Conservation (phyloP, 2,888 invertebrate genomes). For the Drosophila ustulata region DNA sequence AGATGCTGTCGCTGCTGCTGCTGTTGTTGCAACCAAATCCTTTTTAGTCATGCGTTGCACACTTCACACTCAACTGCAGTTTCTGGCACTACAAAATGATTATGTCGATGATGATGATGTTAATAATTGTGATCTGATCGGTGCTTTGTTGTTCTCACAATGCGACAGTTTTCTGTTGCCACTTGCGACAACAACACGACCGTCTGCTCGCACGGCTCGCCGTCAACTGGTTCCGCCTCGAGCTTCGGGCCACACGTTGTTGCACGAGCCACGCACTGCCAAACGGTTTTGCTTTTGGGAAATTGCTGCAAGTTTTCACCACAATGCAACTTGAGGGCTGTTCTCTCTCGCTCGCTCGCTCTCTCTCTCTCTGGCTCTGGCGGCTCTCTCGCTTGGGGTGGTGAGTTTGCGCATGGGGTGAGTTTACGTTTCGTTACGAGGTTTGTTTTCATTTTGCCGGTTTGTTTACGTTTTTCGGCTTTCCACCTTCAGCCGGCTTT, state of each 20-base stretch:
- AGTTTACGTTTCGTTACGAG: constrained; percentile 23
- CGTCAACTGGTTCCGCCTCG: constrained; percentile 84
- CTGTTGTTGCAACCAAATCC: constrained; percentile 23
- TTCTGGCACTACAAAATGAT: constrained; percentile 13
- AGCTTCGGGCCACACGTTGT: constrained; percentile 70
- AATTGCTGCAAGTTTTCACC: constrained; percentile 53
- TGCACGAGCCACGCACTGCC: constrained; percentile 38
- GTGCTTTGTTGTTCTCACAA: constrained; percentile 6
- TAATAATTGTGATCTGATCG: constrained; percentile 11
- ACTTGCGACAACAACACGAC: constrained; percentile 81
- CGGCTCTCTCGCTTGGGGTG: constrained; percentile 39
- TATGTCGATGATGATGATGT: constrained; percentile 11
- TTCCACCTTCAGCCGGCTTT: constrained; percentile 72
- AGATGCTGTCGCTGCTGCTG: not conserved
- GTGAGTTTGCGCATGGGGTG: constrained; percentile 69
- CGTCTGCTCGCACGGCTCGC: constrained; percentile 85
- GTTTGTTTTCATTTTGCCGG: constrained; percentile 76
- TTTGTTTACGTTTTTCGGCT: constrained; percentile 82
- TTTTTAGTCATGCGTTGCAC: constrained; percentile 24
- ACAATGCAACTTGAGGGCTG: constrained; percentile 54
- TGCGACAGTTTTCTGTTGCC: constrained; percentile 32
- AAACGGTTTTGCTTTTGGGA: constrained; percentile 30
- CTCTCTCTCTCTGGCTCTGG: not conserved
- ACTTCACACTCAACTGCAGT: constrained; percentile 4
- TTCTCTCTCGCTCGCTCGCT: constrained; percentile 32